These are phyloP conservation scores for Probaryconus sp. DNA, from an alignment of 1,140 invertebrate genomes.

Conservation along the genomic window DNA sequence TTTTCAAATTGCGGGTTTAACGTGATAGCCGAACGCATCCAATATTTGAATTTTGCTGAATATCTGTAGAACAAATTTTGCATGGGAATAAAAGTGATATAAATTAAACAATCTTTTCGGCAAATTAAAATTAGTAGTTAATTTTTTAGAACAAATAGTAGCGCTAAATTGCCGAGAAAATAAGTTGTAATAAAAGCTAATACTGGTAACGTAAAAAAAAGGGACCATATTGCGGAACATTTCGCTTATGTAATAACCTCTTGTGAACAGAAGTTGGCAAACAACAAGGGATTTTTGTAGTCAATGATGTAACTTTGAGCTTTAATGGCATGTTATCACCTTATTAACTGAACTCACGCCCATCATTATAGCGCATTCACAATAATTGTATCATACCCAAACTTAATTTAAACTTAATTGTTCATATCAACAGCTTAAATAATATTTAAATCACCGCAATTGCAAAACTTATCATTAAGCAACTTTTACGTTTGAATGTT, in stretches of 20 bases:
- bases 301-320: slow-evolving; percentile 18
- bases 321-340: slow-evolving; percentile 30
- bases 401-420: too few species aligned
- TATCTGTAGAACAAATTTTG: too few species aligned
- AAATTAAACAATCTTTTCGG: too few species aligned
- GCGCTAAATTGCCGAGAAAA: slow-evolving; percentile 23
- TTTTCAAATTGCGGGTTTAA: too few species aligned
- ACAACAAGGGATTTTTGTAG: slow-evolving; percentile 24
- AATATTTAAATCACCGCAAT: neutral
- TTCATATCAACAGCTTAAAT: slow-evolving; percentile 11
- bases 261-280: slow-evolving; percentile 29
- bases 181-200: slow-evolving; percentile 31
- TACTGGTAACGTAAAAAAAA: slow-evolving; percentile 23
- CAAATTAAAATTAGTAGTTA: too few species aligned
- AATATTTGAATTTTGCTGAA: too few species aligned
- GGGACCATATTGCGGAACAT: slow-evolving; percentile 17
- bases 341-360: slow-evolving; percentile 25
- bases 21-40: too few species aligned
- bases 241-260: slow-evolving; percentile 31
- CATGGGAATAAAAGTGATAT: too few species aligned
- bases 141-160: too few species aligned
- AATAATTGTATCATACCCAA: slow-evolving; percentile 3
- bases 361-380: slow-evolving; percentile 10
- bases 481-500: too few species aligned
- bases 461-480: too few species aligned